These are phyloP conservation scores for Pampusana beccarii DNA, from an alignment of 2,113 vertebrate species.

Conservation along the genomic window DNA sequence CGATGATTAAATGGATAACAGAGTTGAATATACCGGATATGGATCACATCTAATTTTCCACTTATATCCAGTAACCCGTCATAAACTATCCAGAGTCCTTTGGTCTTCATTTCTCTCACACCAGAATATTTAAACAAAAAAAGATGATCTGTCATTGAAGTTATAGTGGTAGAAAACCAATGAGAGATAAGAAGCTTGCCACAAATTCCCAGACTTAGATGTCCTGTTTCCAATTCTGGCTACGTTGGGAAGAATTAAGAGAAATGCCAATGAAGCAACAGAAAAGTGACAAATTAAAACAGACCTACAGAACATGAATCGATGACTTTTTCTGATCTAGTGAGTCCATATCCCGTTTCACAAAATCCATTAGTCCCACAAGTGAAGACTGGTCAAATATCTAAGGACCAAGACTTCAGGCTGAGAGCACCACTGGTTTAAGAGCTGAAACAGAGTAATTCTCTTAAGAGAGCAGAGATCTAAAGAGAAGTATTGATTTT, in stretches of 20 bases:
- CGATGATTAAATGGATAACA: conserved; percentile 32
- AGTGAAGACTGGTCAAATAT: not conserved
- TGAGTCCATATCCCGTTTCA: conserved; percentile 22
- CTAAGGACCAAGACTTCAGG: not conserved
- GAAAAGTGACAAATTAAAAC: conserved; percentile 52
- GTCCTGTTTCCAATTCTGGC: conserved; percentile 56
- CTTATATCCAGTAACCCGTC: conserved; percentile 24
- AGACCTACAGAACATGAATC: not conserved
- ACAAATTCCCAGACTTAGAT: conserved; percentile 41
- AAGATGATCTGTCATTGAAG: conserved; percentile 34
- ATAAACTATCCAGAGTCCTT: conserved; percentile 32
- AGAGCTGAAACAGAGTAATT: not conserved
- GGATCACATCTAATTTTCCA: conserved; percentile 37
- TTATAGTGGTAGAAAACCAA: conserved; percentile 2
- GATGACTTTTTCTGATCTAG: conserved; percentile 31
- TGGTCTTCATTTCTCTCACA: conserved; percentile 41
- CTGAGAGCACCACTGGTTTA: not conserved
- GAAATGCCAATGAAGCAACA: conserved; percentile 58
- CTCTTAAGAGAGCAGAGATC: not conserved
- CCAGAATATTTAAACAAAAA: conserved; percentile 55
- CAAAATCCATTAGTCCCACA: not conserved
- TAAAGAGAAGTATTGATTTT: conserved; percentile 12
- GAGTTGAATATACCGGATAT: not conserved
- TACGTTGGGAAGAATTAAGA: conserved; percentile 24
- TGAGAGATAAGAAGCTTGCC: conserved; percentile 33